These are phyloP conservation scores for Pogonus chalceus DNA, from an alignment of 1,140 invertebrate genomes.

Conservation along the genomic window DNA sequence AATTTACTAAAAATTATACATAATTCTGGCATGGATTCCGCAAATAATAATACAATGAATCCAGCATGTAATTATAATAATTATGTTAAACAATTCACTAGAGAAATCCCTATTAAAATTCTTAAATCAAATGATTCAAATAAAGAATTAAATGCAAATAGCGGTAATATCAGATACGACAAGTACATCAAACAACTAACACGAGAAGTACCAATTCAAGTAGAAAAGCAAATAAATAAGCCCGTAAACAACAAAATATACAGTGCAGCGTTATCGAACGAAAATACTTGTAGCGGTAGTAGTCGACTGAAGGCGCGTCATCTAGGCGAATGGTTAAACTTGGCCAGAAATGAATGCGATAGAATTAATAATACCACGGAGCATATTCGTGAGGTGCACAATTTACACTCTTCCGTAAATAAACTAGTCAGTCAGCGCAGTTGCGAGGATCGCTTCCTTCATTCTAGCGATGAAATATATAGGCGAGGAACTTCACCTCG, in stretches of 20 bases:
- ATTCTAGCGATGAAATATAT: slow-evolving; percentile 34
- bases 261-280: slow-evolving; percentile 4
- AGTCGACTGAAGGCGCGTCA: slow-evolving; percentile 36
- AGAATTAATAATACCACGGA: slow-evolving; percentile 13
- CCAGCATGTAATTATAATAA: not conserved
- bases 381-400: slow-evolving; percentile 8
- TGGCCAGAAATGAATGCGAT: slow-evolving; percentile 31
- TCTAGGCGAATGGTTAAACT: slow-evolving; percentile 42
- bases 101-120: not conserved
- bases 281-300: slow-evolving; percentile 10
- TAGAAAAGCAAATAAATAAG: not conserved
- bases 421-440: not conserved
- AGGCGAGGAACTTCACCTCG: slow-evolving; percentile 25
- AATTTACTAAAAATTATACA: slow-evolving; percentile 3
- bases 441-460: slow-evolving; percentile 1
- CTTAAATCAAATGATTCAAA: not conserved
- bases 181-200: not conserved
- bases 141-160: not conserved
- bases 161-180: not conserved
- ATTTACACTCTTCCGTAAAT: not conserved
- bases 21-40: not conserved
- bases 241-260: slow-evolving; percentile 4
- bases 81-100: not conserved
- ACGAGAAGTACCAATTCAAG: slow-evolving; percentile 1
- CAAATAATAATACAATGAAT: not conserved